Evolutionary conservation across 2,113 vertebrate genomes (phyloP).

Genomic region (Tenebrosternarchus preto): DNA sequence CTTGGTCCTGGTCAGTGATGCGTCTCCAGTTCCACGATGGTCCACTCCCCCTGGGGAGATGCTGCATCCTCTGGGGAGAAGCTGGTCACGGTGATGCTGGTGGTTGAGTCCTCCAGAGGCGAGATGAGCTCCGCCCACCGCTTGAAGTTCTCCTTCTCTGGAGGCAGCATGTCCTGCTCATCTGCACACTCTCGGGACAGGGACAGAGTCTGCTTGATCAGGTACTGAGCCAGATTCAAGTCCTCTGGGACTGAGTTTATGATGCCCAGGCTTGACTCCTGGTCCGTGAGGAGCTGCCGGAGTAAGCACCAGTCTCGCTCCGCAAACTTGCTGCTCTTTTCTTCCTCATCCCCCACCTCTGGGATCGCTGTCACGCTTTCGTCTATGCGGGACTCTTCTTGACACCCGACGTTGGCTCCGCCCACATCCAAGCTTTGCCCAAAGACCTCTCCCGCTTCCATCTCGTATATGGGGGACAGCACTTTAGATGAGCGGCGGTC

Average conservation of each 20-base stretch:
- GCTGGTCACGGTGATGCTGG: slow-evolving; percentile 93
- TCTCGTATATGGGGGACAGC: slow-evolving; percentile 97
- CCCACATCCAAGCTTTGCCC: slow-evolving; percentile 83
- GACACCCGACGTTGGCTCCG: slow-evolving; percentile 72
- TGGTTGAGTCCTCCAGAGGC: slow-evolving; percentile 88
- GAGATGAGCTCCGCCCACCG: slow-evolving; percentile 94
- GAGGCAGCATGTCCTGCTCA: slow-evolving; percentile 81
- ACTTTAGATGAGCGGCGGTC: slow-evolving; percentile 91
- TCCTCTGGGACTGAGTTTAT: slow-evolving; percentile 95
- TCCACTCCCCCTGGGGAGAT: slow-evolving; percentile 97
- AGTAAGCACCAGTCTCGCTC: slow-evolving; percentile 94
- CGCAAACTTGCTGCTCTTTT: slow-evolving; percentile 78
- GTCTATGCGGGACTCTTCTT: slow-evolving; percentile 73
- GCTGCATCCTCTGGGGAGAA: slow-evolving; percentile 95
- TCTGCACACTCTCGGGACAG: slow-evolving; percentile 89
- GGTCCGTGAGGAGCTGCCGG: slow-evolving; percentile 89
- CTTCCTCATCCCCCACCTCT: slow-evolving; percentile 70
- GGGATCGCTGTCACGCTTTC: slow-evolving; percentile 67
- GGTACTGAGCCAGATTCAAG: slow-evolving; percentile 95
- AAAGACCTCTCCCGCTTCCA: slow-evolving; percentile 88
- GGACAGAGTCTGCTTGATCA: slow-evolving; percentile 96
- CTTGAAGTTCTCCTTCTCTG: slow-evolving; percentile 84
- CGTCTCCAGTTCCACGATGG: slow-evolving; percentile 98
- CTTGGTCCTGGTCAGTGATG: slow-evolving; percentile 79
- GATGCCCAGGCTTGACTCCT: slow-evolving; percentile 87